phyloP scores from a whole-genome alignment of 2,113 vertebrate genomes.

The Paradoxurus hermaphroditus region DNA sequence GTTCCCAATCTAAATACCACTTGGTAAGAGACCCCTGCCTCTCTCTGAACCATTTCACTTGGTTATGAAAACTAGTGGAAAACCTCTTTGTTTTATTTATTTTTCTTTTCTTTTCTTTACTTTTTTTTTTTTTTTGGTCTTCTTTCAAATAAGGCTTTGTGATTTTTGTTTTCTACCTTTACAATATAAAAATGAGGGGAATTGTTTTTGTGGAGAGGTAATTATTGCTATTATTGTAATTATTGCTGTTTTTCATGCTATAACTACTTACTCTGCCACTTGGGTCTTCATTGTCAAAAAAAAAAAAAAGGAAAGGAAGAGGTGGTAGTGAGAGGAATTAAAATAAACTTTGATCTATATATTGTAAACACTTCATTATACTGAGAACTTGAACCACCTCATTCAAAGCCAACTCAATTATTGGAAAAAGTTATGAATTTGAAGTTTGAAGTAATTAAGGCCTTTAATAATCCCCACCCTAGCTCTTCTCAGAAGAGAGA shows the following conservation, averaged over 20 bases:
- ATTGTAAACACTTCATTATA: slow-evolving; percentile 46
- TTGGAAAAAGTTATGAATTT: neutral
- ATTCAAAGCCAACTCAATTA: slow-evolving; percentile 46
- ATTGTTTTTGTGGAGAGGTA: neutral
- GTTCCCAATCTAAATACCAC: neutral
- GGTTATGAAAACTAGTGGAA: neutral
- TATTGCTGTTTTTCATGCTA: neutral
- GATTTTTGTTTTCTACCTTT: neutral
- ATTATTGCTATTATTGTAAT: neutral
- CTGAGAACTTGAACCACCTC: neutral
- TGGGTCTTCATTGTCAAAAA: neutral
- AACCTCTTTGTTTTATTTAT: neutral
- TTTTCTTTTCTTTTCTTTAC: neutral
- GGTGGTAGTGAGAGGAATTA: neutral
- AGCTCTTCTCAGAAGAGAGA: neutral
- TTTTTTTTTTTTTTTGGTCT: neutral
- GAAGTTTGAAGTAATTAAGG: neutral
- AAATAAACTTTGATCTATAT: slow-evolving; percentile 9
- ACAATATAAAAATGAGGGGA: neutral
- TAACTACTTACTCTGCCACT: neutral
- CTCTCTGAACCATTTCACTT: neutral
- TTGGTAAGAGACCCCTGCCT: neutral
- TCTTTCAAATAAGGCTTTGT: neutral
- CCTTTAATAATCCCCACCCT: neutral
- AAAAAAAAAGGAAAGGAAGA: neutral